Evolutionary conservation across 2,888 invertebrate genomes (phyloP).

Genomic region (Drosophila picticornis): DNA sequence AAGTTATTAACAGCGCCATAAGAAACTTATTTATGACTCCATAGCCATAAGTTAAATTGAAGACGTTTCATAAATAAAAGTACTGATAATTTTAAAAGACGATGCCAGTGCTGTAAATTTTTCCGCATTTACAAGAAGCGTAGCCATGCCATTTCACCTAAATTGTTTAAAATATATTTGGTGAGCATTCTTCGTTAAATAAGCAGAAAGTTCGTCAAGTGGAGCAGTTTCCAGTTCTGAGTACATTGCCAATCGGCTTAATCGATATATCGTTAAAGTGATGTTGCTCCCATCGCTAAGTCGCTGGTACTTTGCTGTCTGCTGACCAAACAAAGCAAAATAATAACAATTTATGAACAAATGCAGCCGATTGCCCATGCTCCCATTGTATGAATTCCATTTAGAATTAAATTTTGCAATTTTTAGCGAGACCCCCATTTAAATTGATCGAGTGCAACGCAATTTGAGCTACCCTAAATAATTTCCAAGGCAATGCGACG

Average conservation of each 20-base stretch:
- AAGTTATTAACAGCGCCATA: neutral
- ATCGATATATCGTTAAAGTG: conserved; percentile 27
- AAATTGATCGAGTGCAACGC: conserved; percentile 59
- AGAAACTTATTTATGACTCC: neutral
- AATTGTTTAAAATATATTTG: neutral
- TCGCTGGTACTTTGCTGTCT: conserved; percentile 49
- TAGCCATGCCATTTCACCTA: neutral
- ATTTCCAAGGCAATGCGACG: conserved; percentile 63
- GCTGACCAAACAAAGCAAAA: conserved; percentile 58
- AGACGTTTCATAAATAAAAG: neutral
- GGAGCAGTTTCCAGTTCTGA: neutral
- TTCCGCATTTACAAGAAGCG: neutral
- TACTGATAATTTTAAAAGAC: neutral
- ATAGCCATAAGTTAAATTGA: neutral
- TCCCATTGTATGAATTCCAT: conserved; percentile 55
- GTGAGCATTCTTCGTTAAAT: conserved; percentile 7
- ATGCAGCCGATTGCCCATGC: conserved; percentile 31
- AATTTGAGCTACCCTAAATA: conserved; percentile 67
- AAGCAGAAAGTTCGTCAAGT: conserved; percentile 5
- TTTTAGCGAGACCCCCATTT: conserved; percentile 56
- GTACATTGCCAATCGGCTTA: neutral
- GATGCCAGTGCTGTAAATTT: too few species aligned
- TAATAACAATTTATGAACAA: conserved; percentile 63
- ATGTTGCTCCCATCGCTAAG: conserved; percentile 31
- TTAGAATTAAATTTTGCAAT: conserved; percentile 50